phyloP scores from a whole-genome alignment of 2,888 invertebrate genomes.

The Melieria omissa region DNA sequence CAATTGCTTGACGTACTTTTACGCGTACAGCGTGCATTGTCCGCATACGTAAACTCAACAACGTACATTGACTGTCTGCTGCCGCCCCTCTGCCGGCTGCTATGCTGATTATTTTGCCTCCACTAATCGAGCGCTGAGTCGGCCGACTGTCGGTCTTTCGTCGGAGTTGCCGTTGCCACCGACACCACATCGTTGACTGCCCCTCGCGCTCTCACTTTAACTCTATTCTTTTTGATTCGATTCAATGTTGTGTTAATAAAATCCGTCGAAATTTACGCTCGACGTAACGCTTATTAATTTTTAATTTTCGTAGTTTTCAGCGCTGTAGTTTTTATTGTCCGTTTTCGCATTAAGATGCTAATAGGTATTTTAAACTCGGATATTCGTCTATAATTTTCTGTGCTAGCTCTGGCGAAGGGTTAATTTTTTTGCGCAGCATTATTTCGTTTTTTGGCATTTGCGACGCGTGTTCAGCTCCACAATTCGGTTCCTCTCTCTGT shows the following conservation, averaged over 20 bases:
- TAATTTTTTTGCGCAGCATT: conserved; percentile 13
- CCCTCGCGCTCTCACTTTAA: conserved; percentile 32
- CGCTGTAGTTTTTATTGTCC: background rate
- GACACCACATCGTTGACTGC: too few species aligned
- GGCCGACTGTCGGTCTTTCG: too few species aligned
- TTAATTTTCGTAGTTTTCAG: background rate
- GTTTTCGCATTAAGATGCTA: conserved; percentile 30
- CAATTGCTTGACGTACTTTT: too few species aligned
- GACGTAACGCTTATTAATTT: conserved; percentile 8
- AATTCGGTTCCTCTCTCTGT: too few species aligned
- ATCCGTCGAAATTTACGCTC: background rate
- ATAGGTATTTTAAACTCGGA: conserved; percentile 26
- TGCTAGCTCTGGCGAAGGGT: background rate
- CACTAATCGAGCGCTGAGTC: too few species aligned
- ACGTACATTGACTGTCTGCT: conserved; percentile 32
- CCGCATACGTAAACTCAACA: background rate
- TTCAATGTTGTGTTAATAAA: conserved; percentile 9
- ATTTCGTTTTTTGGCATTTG: background rate
- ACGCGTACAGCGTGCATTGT: too few species aligned
- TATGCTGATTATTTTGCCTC: too few species aligned
- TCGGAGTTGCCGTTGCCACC: too few species aligned
- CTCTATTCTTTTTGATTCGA: background rate
- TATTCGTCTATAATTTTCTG: conserved; percentile 11
- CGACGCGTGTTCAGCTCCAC: too few species aligned
- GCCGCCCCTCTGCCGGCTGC: background rate